Evolutionary conservation across 2,888 invertebrate species (phyloP), one percentile per base, ranked within the genome.

Genomic region (Trisateles emortualis): DNA sequence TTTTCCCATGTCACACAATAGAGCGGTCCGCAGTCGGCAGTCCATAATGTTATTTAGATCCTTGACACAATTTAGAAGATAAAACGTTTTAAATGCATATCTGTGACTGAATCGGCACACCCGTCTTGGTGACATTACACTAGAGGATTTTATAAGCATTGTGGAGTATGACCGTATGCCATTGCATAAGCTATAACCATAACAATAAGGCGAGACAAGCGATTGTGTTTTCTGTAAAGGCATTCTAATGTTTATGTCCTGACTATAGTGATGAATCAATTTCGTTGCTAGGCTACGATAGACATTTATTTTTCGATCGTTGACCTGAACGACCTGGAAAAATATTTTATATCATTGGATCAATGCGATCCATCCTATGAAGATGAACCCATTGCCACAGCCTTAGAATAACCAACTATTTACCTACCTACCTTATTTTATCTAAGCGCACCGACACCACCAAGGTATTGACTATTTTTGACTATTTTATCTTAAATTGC

Each of bases 11-110:
- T 14, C 51, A 52, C 50, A 63, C 57, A 68, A 58, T 57, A 48
- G 38, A 36, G 22, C 26, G 16, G 41, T 41, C 52, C 46, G 50
- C 61, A n/a, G n/a, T n/a, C n/a, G n/a, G n/a, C n/a, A n/a, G n/a
- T n/a, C n/a, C n/a, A n/a, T n/a, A n/a, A 59, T 65, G 53, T 69
- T 66, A 63, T 74, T 61, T 35, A 54, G 47, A 74, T 68, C 89
- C 90, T 87, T 90, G 89, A 82, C 89, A 84, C 71, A 79, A 78
- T 83, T 84, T 69, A 49, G 67, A 64, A 71, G 63, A 72, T 73
- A 74, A 77, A 76, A 73, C 65, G 72, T 73, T 19, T 79, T 78
- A 78, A 73, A 78, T 79, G 78, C 78, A 76, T 78, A 79, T 78
- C 78, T 76, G 70, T 78, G 72, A 68, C 68, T 68, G 67, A 74